Conservation (phyloP, 1,140 invertebrate species). For the Drosophila simulans region DNA sequence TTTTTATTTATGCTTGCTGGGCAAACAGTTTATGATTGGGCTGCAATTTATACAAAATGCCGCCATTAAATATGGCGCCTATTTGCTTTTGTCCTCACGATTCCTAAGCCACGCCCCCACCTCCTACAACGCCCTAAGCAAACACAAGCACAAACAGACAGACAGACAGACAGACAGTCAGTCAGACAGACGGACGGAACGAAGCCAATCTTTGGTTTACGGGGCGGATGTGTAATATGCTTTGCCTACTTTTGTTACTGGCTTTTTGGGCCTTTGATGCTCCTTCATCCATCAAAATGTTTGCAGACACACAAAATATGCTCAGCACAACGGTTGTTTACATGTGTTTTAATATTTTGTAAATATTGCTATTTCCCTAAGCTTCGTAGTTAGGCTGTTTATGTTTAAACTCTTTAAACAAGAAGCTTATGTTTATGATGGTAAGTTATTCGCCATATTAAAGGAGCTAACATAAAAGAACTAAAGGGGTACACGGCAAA, state of each 20-base stretch:
- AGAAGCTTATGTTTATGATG: conserved; percentile 1
- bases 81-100: conserved; percentile 36
- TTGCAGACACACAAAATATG: conserved; percentile 23
- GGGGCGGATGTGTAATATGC: conserved; percentile 41
- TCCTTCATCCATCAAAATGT: conserved; percentile 38
- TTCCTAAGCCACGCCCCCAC: conserved; percentile 8
- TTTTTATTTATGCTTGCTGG: conserved; percentile 20
- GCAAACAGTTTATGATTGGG: conserved; percentile 51
- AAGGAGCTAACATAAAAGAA: neutral
- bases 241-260: conserved; percentile 25
- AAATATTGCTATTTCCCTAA: conserved; percentile 2
- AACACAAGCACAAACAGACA: conserved; percentile 6
- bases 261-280: conserved; percentile 17
- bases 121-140: neutral
- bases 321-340: conserved; percentile 1
- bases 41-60: conserved; percentile 44
- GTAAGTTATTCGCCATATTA: neutral
- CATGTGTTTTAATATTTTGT: conserved; percentile 25
- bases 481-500: too few species aligned
- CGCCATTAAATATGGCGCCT: conserved; percentile 55
- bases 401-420: neutral
- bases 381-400: conserved; percentile 16
- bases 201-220: conserved; percentile 22
- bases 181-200: neutral
- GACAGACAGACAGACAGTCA: neutral